These are phyloP conservation scores for Urosaurus nigricauda DNA, from an alignment of 2,797 vertebrate species.

Conservation along the genomic window DNA sequence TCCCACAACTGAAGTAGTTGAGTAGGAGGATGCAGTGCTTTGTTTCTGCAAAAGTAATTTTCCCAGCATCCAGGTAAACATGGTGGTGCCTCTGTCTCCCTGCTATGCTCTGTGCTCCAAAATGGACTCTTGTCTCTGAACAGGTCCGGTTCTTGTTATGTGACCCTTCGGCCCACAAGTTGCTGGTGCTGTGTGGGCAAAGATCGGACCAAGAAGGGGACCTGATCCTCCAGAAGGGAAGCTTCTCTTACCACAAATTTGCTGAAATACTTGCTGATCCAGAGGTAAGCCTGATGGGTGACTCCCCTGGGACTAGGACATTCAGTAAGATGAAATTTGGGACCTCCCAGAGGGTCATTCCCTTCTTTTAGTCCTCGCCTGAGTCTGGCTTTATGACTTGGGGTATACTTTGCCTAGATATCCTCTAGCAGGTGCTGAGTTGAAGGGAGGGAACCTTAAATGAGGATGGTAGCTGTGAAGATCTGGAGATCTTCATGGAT, in stretches of 20 bases:
- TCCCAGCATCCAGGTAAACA: no score
- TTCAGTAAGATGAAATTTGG: neutral
- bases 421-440: neutral
- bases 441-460: neutral
- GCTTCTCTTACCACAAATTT: conserved; percentile 89
- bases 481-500: neutral
- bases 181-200: conserved; percentile 92
- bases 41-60: no score
- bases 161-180: conserved; percentile 87
- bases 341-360: no score
- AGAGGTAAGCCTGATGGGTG: conserved; percentile 79
- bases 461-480: no score
- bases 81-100: no score
- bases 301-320: neutral
- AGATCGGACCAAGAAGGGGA: conserved; percentile 91
- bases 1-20: no score
- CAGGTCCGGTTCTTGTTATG: conserved; percentile 89
- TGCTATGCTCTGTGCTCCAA: neutral
- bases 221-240: conserved; percentile 89
- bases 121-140: conserved; percentile 1
- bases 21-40: no score
- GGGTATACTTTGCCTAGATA: neutral
- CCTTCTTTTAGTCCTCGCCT: no score
- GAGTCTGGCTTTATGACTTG: neutral
- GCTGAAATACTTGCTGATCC: conserved; percentile 86